Percentiles rank a stretch among this genome's conserved stretches.
Conservation (phyloP, 2,113 vertebrate genomes). For the Corythaeola cristata region DNA sequence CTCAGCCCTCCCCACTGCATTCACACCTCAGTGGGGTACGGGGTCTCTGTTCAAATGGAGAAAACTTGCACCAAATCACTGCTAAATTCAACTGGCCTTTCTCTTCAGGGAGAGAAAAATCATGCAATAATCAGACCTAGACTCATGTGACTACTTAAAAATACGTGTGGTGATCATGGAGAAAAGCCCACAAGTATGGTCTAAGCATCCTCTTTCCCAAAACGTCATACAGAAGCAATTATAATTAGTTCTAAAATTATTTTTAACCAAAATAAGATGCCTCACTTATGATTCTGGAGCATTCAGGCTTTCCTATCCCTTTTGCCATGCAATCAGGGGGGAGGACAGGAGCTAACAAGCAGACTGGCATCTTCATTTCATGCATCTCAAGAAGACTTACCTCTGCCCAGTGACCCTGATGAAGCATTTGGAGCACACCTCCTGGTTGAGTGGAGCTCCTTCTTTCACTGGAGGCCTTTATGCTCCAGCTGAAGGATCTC, state of each 20-base stretch:
- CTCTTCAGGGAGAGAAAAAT: background rate
- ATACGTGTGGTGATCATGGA: rapidly evolving
- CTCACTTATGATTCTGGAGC: background rate
- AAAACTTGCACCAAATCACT: background rate
- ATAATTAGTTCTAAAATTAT: background rate
- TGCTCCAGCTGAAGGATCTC: background rate
- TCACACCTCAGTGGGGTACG: background rate
- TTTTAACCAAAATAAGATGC: background rate
- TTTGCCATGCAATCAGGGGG: background rate
- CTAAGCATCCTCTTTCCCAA: background rate
- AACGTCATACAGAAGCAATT: background rate
- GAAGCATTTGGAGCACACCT: rapidly evolving
- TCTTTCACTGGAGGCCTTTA: background rate
- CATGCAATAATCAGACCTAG: background rate
- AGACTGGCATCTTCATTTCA: background rate
- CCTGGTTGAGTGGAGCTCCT: too few species aligned
- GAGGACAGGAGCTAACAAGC: background rate
- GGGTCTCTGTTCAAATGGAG: background rate
- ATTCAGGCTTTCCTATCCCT: background rate
- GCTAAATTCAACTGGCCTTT: background rate
- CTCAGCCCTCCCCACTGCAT: background rate
- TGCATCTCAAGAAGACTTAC: background rate
- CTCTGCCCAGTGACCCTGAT: background rate
- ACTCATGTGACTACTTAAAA: rapidly evolving
- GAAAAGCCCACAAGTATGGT: background rate